These are phyloP conservation scores for Sebastiscus albofasciatus DNA, from an alignment of 2,797 vertebrate species.

Conservation along the genomic window DNA sequence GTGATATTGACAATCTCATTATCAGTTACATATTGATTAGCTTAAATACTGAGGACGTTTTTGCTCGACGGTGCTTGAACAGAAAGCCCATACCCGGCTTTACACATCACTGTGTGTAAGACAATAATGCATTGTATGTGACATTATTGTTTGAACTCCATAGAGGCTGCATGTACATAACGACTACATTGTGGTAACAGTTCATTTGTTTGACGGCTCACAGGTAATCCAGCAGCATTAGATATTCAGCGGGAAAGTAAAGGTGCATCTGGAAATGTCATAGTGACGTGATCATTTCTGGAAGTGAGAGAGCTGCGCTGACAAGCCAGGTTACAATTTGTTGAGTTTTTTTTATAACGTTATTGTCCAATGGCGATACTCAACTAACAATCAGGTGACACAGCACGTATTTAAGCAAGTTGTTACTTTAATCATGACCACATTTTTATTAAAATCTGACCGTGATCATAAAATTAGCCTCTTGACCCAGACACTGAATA, in stretches of 20 bases:
- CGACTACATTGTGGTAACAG: conserved; percentile 56
- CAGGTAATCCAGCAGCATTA: conserved; percentile 65
- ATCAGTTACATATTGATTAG: conserved; percentile 69
- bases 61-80: conserved; percentile 62
- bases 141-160: conserved; percentile 54
- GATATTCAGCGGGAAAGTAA: conserved; percentile 27
- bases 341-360: not conserved
- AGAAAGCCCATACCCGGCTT: conserved; percentile 53
- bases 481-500: not conserved
- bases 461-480: not conserved
- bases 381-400: conserved; percentile 18
- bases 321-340: not conserved
- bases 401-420: not conserved
- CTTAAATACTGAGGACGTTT: conserved; percentile 69
- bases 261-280: not conserved
- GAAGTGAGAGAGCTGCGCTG: not conserved
- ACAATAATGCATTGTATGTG: conserved; percentile 57
- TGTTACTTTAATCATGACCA: not conserved
- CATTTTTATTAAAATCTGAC: not conserved
- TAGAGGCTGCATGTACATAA: conserved; percentile 62
- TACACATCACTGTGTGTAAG: conserved; percentile 56
- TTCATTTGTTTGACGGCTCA: conserved; percentile 51
- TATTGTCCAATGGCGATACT: conserved; percentile 15
- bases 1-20: conserved; percentile 68
- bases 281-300: not conserved